These are phyloP conservation scores for Mormyrops boulengeri DNA, from an alignment of 2,797 vertebrate species.

Conservation along the genomic window DNA sequence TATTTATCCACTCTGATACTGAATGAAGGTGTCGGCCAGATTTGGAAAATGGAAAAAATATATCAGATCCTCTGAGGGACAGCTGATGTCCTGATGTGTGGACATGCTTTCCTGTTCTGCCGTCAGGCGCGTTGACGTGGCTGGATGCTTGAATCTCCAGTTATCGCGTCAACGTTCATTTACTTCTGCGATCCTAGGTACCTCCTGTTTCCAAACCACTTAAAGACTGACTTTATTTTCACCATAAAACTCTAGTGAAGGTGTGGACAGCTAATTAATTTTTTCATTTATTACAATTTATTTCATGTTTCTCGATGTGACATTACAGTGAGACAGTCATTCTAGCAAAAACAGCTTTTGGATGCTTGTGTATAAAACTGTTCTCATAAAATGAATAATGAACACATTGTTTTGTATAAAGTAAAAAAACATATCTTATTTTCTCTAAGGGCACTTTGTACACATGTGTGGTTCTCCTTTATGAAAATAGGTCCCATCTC, in stretches of 20 bases:
- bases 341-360: background rate
- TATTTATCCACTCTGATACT: background rate
- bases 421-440: background rate
- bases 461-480: constrained; percentile 25
- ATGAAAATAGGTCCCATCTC: constrained; percentile 42
- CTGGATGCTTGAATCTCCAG: background rate
- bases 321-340: background rate
- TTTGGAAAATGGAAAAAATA: background rate
- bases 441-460: constrained; percentile 1
- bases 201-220: background rate
- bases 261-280: background rate
- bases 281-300: background rate
- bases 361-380: background rate
- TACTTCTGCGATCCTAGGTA: background rate
- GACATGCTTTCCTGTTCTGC: background rate
- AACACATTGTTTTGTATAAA: background rate
- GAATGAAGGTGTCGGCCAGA: background rate
- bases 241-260: background rate
- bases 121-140: background rate
- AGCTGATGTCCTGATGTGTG: background rate
- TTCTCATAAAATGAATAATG: background rate
- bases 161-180: background rate
- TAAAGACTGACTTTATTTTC: background rate
- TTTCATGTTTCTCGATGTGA: background rate
- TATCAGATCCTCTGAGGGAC: background rate